Percentiles rank a stretch among this genome's conserved stretches.
These are phyloP conservation scores for Escarpia spicata DNA, from an alignment of 2,888 invertebrate genomes.

Conservation along the genomic window DNA sequence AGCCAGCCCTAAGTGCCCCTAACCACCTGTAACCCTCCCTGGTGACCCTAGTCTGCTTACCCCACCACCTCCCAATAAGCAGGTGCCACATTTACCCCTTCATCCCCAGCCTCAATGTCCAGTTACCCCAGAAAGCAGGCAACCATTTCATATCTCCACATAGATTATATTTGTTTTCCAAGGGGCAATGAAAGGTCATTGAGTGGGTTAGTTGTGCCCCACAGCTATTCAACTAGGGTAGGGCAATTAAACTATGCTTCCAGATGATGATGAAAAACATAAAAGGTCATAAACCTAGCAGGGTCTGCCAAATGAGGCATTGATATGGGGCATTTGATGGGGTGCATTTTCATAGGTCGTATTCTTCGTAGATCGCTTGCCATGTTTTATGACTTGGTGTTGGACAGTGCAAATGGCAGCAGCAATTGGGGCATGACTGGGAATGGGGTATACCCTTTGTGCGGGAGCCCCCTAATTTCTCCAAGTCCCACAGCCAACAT, in stretches of 20 bases:
- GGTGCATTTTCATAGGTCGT: slow-evolving; percentile 3
- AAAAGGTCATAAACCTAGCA: not conserved
- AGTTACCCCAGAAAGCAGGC: not conserved
- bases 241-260: not conserved
- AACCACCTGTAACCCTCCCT: not conserved
- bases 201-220: slow-evolving; percentile 9
- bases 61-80: not conserved
- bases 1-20: not conserved
- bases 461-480: not conserved
- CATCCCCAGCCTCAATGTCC: not conserved
- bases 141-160: not conserved
- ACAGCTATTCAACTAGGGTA: not conserved
- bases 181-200: slow-evolving; percentile 9
- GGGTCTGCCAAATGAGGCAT: slow-evolving; percentile 3
- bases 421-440: not conserved
- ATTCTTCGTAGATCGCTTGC: not conserved
- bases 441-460: slow-evolving; percentile 12
- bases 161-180: slow-evolving; percentile 3
- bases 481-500: not conserved
- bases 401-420: not conserved
- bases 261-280: slow-evolving; percentile 16
- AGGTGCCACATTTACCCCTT: not conserved
- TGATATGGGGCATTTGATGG: slow-evolving; percentile 16
- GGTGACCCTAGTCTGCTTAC: not conserved
- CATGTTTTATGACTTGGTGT: not conserved